Evolutionary conservation across 2,888 invertebrate species (phyloP), one percentile per base, ranked within the genome.

Genomic region (Ametastegia equiseti): DNA sequence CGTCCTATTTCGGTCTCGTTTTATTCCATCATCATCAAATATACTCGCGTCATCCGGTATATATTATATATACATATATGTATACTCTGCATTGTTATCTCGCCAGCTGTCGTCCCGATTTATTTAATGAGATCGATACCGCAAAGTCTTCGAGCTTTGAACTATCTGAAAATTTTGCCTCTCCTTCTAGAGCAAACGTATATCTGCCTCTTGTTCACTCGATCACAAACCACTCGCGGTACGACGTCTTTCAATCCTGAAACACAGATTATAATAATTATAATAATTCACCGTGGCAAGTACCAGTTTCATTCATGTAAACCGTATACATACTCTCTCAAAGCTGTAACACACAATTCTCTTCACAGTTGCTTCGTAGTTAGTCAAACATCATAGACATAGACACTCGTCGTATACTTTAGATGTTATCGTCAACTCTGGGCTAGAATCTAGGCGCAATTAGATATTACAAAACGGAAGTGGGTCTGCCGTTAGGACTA

Each of bases 11-110:
- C 42, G 45, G 63, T 63, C 80, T 71, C 33, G 57, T 45, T 57
- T 80, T 33, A 60, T 73, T 80, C 15, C 57, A 73, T 23, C 80
- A 73, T 23, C 80, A 30, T 80, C 69, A 23, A 47, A 47, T 73
- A 54, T 42, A 36, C 45, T 27, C 47, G 19, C 69, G 54, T 80
- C 69, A 80, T 80, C 71, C 60, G 71, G 73, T 36, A 71, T 36
- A 15, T n/a, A 6, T 45, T 23, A 7, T 47, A 23, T 11, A 27
- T 5, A 7, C n/a, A n/a, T 19, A n/a, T n/a, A n/a, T n/a, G n/a
- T n/a, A n/a, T n/a, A n/a, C 23, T 42, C 9, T 19, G 71, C 80
- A 80, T 69, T 73, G 73, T 80, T 80, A 80, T 80, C 80, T 80
- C 60, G 13, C 60, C 54, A 60, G 73, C 80, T 75, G 80, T 80